Conservation (phyloP, 2,113 vertebrate species). For the Pluvianellus socialis region DNA sequence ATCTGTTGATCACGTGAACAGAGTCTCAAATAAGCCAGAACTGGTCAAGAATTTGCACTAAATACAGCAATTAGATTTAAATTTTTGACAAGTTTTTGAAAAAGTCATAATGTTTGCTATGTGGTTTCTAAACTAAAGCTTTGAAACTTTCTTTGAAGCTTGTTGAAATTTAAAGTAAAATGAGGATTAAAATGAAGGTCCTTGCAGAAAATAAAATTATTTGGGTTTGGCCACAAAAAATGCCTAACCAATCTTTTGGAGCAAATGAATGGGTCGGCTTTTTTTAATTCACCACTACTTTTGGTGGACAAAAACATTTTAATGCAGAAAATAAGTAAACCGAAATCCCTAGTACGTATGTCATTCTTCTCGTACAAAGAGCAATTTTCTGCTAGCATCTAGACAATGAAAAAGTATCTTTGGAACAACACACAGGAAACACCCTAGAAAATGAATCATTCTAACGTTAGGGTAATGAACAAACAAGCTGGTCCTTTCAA, state of each 20-base stretch:
- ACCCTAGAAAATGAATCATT: not conserved
- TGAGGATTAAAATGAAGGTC: not conserved
- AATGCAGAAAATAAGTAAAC: not conserved
- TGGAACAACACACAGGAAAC: not conserved
- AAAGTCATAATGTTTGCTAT: not conserved
- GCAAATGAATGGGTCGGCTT: not conserved
- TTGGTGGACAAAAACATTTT: not conserved
- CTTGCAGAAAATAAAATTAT: not conserved
- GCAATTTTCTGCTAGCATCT: not conserved
- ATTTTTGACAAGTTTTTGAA: fast-evolving
- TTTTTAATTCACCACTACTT: not conserved
- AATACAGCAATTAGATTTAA: not conserved
- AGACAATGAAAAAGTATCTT: not conserved
- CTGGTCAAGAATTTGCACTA: not conserved
- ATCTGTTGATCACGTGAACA: not conserved
- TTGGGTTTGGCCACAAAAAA: not conserved
- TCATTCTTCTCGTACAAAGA: not conserved
- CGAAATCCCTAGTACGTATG: not conserved
- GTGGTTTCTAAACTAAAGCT: not conserved
- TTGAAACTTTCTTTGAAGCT: not conserved
- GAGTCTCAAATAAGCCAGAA: not conserved
- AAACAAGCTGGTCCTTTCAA: not conserved
- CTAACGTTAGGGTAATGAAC: not conserved
- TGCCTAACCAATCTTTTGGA: not conserved
- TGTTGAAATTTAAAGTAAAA: not conserved